A percentile compares a stretch with the other conserved stretches of the same genome.
phyloP scores from a whole-genome alignment of 92 coral and sea anemone species.

The Phenganax stokvisi region DNA sequence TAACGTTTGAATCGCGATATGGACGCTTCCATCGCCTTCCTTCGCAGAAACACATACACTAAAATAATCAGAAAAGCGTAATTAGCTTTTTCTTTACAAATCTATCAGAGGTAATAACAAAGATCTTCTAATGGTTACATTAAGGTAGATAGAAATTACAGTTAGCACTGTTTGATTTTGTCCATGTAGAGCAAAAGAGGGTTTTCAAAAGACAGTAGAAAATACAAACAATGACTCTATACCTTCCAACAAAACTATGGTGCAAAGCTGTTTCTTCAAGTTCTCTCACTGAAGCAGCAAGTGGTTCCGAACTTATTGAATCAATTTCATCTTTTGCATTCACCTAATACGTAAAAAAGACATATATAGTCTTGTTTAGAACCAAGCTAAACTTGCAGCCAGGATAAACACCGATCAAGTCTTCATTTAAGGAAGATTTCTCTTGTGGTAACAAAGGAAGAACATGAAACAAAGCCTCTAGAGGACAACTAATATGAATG shows the following conservation, averaged over 20 bases:
- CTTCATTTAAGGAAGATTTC: too few species aligned
- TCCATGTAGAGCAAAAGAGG: too few species aligned
- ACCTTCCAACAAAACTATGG: constrained; percentile 97
- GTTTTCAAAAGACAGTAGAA: background rate
- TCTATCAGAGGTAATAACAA: too few species aligned
- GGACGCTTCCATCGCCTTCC: constrained; percentile 93
- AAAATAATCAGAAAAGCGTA: background rate
- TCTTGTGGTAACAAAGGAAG: too few species aligned
- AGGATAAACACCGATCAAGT: background rate
- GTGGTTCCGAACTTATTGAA: constrained; percentile 49
- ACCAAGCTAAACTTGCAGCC: background rate
- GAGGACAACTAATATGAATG: background rate
- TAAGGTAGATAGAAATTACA: background rate
- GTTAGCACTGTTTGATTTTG: too few species aligned
- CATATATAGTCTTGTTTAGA: background rate
- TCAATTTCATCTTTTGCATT: constrained; percentile 56
- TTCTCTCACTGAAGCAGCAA: constrained; percentile 40
- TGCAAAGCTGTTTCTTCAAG: constrained; percentile 79
- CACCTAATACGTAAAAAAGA: constrained; percentile 37
- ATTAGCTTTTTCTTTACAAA: background rate
- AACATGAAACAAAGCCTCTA: background rate
- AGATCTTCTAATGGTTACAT: too few species aligned
- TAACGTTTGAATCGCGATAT: constrained; percentile 88
- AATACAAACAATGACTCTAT: background rate
- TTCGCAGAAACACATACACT: constrained; percentile 98